Percentiles rank a stretch among this genome's conserved stretches.
These are phyloP conservation scores for Mizuhopecten yessoensis DNA, from an alignment of 1,140 invertebrate genomes.

Conservation along the genomic window DNA sequence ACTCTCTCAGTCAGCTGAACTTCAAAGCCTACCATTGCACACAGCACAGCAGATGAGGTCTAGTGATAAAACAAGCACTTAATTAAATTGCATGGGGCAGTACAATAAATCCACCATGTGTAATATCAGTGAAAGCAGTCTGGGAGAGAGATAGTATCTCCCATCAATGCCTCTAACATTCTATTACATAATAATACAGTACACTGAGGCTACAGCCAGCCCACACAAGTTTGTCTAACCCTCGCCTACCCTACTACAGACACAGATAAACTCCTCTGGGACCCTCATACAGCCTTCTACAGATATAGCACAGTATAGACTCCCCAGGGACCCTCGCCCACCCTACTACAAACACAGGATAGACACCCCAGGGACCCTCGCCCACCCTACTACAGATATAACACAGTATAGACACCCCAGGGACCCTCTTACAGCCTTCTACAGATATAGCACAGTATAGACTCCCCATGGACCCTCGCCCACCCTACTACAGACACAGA, in stretches of 20 bases:
- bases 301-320: neutral
- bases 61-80: neutral
- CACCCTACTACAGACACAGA: no score
- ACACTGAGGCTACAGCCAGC: neutral
- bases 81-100: slow-evolving; percentile 33
- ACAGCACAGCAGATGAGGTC: neutral
- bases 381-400: no score
- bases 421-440: neutral
- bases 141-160: neutral
- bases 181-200: slow-evolving; percentile 24
- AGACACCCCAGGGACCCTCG: neutral
- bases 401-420: neutral
- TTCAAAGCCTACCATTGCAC: neutral
- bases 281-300: neutral
- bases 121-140: neutral
- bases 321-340: neutral
- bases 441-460: neutral
- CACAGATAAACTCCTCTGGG: neutral
- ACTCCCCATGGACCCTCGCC: neutral
- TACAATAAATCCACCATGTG: slow-evolving; percentile 5
- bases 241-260: neutral
- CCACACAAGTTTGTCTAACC: neutral
- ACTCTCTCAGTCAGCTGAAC: neutral
- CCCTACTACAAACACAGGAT: neutral
- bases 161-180: neutral